Percentiles rank a stretch among this genome's conserved stretches.
Conservation (phyloP, 2,888 invertebrate genomes). For the Drosophila barbarae region DNA sequence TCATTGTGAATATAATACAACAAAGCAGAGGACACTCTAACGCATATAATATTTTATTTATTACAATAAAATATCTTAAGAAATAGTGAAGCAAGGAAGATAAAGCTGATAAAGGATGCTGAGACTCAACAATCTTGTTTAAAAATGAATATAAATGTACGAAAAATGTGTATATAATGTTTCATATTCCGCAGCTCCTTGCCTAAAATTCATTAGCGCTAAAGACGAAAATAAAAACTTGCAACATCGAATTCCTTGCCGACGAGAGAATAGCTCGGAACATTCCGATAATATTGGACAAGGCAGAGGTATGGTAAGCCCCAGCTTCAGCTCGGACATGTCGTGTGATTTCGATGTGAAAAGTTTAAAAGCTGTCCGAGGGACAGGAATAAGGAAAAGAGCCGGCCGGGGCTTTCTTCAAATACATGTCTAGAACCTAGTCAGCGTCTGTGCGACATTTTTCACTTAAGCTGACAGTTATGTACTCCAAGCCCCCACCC, state of each 20-base stretch:
- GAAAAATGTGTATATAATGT: neutral
- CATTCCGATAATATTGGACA: conserved; percentile 11
- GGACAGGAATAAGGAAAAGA: conserved; percentile 32
- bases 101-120: neutral
- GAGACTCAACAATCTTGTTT: neutral
- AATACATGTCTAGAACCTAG: conserved; percentile 45
- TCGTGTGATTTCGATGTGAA: conserved; percentile 65
- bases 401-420: conserved; percentile 36
- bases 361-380: conserved; percentile 37
- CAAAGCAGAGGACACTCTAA: too few species aligned
- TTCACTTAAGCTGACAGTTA: conserved; percentile 76
- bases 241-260: neutral
- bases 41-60: too few species aligned
- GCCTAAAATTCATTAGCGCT: neutral
- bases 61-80: too few species aligned
- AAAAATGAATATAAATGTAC: neutral
- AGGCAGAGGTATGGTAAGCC: conserved; percentile 15
- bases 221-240: neutral
- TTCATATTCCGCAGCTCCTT: neutral
- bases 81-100: too few species aligned
- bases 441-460: conserved; percentile 69
- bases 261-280: conserved; percentile 1
- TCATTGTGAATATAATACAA: too few species aligned
- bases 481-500: conserved; percentile 47
- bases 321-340: conserved; percentile 46